These are phyloP conservation scores for Acanthis flammea DNA, from an alignment of 2,797 vertebrate species.

Conservation along the genomic window DNA sequence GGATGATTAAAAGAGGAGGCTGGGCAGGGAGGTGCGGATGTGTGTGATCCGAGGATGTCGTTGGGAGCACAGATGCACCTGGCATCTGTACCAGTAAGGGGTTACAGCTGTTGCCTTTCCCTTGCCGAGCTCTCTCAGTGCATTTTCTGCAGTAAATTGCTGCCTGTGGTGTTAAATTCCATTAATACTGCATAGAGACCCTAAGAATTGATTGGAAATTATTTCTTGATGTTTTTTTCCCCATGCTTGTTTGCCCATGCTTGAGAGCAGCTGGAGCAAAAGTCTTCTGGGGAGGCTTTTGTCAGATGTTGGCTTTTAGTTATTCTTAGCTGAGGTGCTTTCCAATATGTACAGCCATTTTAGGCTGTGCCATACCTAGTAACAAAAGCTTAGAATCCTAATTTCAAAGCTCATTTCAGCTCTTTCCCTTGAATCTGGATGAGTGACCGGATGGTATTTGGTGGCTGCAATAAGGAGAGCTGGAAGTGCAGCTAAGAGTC, in stretches of 20 bases:
- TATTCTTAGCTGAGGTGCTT: constrained; percentile 29
- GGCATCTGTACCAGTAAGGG: constrained; percentile 18
- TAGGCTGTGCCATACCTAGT: neutral
- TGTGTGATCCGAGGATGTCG: neutral
- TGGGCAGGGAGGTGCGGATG: neutral
- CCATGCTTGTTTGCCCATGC: neutral
- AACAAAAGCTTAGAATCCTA: neutral
- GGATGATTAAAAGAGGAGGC: neutral
- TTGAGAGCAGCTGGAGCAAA: neutral
- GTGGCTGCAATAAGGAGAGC: neutral
- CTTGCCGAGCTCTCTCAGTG: neutral
- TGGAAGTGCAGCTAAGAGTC: neutral
- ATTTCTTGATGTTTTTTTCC: neutral
- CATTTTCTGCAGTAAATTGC: constrained; percentile 22
- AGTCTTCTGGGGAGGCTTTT: neutral
- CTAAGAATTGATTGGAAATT: constrained; percentile 20
- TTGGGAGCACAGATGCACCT: neutral
- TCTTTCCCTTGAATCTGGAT: neutral
- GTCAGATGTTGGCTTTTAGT: neutral
- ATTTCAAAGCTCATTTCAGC: neutral
- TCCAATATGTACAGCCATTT: neutral
- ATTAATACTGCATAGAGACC: constrained; percentile 7
- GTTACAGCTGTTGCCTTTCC: constrained; percentile 40
- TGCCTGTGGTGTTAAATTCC: constrained; percentile 36
- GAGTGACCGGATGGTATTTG: neutral